A percentile compares a stretch with the other conserved stretches of the same genome.
Conservation (phyloP, 2,888 invertebrate genomes). For the Scaptomyza flava region DNA sequence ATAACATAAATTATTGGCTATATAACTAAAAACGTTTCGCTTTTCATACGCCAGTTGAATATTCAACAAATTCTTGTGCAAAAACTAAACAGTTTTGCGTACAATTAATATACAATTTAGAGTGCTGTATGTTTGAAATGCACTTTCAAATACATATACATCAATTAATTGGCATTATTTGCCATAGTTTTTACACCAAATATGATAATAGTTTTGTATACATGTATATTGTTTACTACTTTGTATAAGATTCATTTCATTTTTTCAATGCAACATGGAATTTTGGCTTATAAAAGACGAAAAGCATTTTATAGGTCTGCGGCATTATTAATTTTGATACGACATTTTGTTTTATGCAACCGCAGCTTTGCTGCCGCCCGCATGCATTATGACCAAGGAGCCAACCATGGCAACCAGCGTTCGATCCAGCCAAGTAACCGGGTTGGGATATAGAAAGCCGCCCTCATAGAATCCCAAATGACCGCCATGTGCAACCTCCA, state of each 20-base stretch:
- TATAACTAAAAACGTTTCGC: conserved; percentile 37
- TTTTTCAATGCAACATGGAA: conserved; percentile 49
- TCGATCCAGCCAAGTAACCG: conserved; percentile 96
- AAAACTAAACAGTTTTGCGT: conserved; percentile 19
- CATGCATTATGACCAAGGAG: conserved; percentile 86
- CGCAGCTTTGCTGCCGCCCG: conserved; percentile 67
- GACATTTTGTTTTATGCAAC: conserved; percentile 43
- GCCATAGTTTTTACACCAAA: conserved; percentile 39
- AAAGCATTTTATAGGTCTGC: conserved; percentile 39
- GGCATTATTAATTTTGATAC: conserved; percentile 24
- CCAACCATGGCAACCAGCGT: conserved; percentile 93
- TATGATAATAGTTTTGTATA: conserved; percentile 23
- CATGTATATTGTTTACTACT: conserved; percentile 38
- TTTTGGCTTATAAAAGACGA: conserved; percentile 58
- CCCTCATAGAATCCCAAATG: conserved; percentile 98
- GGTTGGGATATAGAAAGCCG: conserved; percentile 93
- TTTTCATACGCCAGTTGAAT: conserved; percentile 14
- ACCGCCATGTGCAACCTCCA: conserved; percentile 95
- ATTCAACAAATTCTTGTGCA: conserved; percentile 21
- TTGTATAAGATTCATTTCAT: conserved; percentile 45
- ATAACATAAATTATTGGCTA: conserved; percentile 37
- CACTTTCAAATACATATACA: conserved; percentile 68
- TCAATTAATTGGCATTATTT: conserved; percentile 46
- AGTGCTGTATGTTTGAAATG: conserved; percentile 66
- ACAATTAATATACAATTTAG: conserved; percentile 22